Percentiles rank a stretch among this genome's conserved stretches.
Evolutionary conservation across 2,888 invertebrate species (phyloP).

Genomic region (Gymnocheta viridis): DNA sequence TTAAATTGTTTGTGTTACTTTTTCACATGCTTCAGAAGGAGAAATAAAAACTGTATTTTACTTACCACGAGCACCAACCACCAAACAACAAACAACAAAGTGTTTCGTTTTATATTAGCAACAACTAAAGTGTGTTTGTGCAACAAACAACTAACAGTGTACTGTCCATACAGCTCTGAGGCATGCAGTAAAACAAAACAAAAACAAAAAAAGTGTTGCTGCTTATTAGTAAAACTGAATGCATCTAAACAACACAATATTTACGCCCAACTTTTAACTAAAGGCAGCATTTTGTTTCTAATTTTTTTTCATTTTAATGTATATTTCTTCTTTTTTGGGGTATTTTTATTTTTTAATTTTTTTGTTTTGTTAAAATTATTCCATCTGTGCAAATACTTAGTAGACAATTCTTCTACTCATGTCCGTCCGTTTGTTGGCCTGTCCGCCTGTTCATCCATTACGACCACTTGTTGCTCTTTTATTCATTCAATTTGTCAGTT

Average conservation of each 20-base stretch:
- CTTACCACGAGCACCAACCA: constrained; percentile 21
- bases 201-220: constrained; percentile 55
- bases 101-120: constrained; percentile 65
- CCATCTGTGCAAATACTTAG: constrained; percentile 65
- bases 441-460: constrained; percentile 71
- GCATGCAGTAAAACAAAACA: constrained; percentile 48
- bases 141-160: constrained; percentile 28
- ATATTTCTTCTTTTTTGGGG: neutral
- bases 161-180: constrained; percentile 42
- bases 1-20: constrained; percentile 37
- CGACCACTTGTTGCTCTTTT: constrained; percentile 81
- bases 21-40: constrained; percentile 40
- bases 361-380: constrained; percentile 50
- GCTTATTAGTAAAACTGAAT: constrained; percentile 69
- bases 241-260: constrained; percentile 65
- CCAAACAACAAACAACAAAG: constrained; percentile 41
- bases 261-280: constrained; percentile 68
- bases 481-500: constrained; percentile 82
- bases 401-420: constrained; percentile 60
- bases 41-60: constrained; percentile 24
- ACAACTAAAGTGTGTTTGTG: constrained; percentile 20
- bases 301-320: constrained; percentile 15
- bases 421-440: constrained; percentile 67
- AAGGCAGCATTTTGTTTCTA: constrained; percentile 53
- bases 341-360: constrained; percentile 25